Base-by-base conservation (phyloP, 2,888 invertebrate genomes). In the Malachius bipustulatus region DNA sequence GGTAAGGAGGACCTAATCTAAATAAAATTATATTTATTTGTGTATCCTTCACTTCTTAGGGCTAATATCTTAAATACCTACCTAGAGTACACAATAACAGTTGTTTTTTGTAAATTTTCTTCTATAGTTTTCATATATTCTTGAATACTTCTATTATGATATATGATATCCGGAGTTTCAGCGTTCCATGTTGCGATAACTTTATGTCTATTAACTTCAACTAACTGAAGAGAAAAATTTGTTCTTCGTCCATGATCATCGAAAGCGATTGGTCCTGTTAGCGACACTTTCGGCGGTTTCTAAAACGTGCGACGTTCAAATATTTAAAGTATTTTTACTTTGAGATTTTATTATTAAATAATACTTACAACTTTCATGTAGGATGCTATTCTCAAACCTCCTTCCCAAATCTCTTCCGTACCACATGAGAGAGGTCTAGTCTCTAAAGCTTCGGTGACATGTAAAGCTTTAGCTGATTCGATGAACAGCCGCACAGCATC, bases 81-180 rank as follows among this genome's bases (percentile, higher is more conserved):
- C 24, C 24, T 19, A 6, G 24, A 19, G n/a, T 19, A 19, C 6
- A 19, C 24, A 8, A 8, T 6, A 6, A 19, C 24, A 6, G n/a
- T 19, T 6, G 24, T 19, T 19, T 19, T 19, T 19, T 19, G 24
- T 19, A 19, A 19, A 19, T 19, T 19, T n/a, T 19, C 24, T 19
- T 19, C 24, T 19, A 19, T 19, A 19, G 24, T 19, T 19, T 19
- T 19, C 24, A 19, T 19, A n/a, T 19, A 19, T 19, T 19, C 24
- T 19, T 19, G 6, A 8, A 8, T 19, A n/a, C 24, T 19, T 8
- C 24, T 6, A 19, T 19, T 19, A 19, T 8, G n/a, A 19, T 19
- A 19, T 8, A 19, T 6, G n/a, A n/a, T 19, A 19, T 19, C 24
- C n/a, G 24, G 24, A 19, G 24, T 19, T 19, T 19, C 24, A 8